A percentile compares a stretch with the other conserved stretches of the same genome.
These are phyloP conservation scores for Amblyraja radiata DNA, from an alignment of 2,797 vertebrate species.

Conservation along the genomic window DNA sequence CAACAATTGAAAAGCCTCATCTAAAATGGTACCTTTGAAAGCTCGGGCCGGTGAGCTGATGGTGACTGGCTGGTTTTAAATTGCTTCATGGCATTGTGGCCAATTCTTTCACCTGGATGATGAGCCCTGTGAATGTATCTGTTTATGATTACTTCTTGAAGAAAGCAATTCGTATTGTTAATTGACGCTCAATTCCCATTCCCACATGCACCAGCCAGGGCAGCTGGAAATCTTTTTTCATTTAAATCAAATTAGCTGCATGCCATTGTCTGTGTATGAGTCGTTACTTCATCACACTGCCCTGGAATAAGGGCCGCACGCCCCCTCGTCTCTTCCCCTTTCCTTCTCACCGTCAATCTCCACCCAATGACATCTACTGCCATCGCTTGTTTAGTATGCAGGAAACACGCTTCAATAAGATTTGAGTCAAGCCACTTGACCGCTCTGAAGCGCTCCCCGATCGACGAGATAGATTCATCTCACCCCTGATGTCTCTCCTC, in stretches of 20 bases:
- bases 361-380: slow-evolving; percentile 1
- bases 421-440: neutral
- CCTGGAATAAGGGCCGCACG: neutral
- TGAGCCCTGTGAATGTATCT: neutral
- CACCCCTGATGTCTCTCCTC: no score
- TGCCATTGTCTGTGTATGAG: neutral
- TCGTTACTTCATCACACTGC: neutral
- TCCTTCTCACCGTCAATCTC: neutral
- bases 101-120: neutral
- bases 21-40: neutral
- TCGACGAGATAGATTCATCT: neutral
- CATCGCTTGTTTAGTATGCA: neutral
- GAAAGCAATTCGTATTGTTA: neutral
- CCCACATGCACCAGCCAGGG: neutral
- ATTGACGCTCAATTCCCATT: no score
- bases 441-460: neutral
- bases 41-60: neutral
- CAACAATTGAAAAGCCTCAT: neutral
- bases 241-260: neutral
- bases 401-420: slow-evolving; percentile 19
- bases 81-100: neutral
- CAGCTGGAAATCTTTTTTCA: neutral
- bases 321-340: neutral
- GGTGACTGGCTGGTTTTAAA: slow-evolving; percentile 7
- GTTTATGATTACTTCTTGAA: neutral